A percentile compares a stretch with the other conserved stretches of the same genome.
Conservation (phyloP, 2,113 vertebrate species). For the Leucopternis melanops region DNA sequence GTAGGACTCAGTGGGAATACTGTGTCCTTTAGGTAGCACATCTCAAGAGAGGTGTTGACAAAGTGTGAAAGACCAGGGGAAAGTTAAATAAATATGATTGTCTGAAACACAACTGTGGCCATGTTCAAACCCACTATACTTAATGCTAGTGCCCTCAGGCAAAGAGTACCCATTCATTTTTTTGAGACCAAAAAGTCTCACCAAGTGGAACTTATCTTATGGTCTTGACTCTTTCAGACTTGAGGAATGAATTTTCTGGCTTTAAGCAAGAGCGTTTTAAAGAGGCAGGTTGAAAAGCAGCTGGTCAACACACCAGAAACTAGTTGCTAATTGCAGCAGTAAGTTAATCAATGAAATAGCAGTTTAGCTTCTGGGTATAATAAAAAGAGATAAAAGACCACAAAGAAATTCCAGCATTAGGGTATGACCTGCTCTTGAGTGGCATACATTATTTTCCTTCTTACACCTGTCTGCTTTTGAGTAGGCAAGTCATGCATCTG, state of each 20-base stretch:
- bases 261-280: conserved; percentile 26
- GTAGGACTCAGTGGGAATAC: background rate
- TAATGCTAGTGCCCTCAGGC: background rate
- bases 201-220: background rate
- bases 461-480: conserved; percentile 30
- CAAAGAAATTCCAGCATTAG: background rate
- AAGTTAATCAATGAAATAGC: conserved; percentile 63
- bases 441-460: background rate
- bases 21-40: background rate
- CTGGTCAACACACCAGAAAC: conserved; percentile 41
- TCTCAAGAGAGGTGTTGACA: background rate
- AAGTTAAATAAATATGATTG: background rate
- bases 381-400: conserved; percentile 53
- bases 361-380: conserved; percentile 36
- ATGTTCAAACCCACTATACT: background rate
- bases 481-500: conserved; percentile 3
- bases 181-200: background rate
- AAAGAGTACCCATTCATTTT: background rate
- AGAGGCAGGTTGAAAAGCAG: conserved; percentile 42
- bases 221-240: background rate
- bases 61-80: background rate
- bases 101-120: background rate
- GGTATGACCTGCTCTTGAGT: background rate
- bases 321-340: conserved; percentile 52
- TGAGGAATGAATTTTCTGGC: background rate